Evolutionary conservation across 2,888 invertebrate genomes (phyloP).

Genomic region (Alentia gelatinosa): DNA sequence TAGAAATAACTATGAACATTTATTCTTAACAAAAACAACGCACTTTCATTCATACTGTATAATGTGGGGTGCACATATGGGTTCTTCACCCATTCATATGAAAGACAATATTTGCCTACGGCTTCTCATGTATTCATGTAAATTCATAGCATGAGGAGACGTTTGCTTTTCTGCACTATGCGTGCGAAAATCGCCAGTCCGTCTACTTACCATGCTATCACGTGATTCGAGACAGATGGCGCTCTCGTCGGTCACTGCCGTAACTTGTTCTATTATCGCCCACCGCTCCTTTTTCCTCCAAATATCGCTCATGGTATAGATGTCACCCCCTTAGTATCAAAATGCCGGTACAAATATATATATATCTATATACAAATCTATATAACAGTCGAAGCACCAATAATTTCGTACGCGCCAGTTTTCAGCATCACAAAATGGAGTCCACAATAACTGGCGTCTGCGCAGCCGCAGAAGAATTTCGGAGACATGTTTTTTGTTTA

Average conservation of each 20-base stretch:
- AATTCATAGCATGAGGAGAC: neutral
- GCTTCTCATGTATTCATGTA: neutral
- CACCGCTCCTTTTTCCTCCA: neutral
- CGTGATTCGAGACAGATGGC: neutral
- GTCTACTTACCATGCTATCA: conserved; percentile 11
- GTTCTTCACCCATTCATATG: too few species aligned
- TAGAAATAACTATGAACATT: too few species aligned
- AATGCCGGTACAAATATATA: neutral
- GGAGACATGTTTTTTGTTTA: neutral
- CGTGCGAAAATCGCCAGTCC: neutral
- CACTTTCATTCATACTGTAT: too few species aligned
- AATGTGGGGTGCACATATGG: too few species aligned
- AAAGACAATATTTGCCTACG: too few species aligned
- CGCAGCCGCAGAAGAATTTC: neutral
- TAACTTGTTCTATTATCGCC: neutral
- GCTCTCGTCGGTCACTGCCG: neutral
- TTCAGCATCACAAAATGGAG: neutral
- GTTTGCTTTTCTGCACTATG: neutral
- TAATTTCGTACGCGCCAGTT: neutral
- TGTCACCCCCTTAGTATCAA: neutral
- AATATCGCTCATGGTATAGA: neutral
- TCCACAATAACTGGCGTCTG: too few species aligned
- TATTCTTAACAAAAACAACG: too few species aligned
- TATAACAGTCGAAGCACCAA: neutral
- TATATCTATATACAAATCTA: neutral